Evolutionary conservation across 2,888 invertebrate species (phyloP).

Genomic region (Protodeltote pygarga): DNA sequence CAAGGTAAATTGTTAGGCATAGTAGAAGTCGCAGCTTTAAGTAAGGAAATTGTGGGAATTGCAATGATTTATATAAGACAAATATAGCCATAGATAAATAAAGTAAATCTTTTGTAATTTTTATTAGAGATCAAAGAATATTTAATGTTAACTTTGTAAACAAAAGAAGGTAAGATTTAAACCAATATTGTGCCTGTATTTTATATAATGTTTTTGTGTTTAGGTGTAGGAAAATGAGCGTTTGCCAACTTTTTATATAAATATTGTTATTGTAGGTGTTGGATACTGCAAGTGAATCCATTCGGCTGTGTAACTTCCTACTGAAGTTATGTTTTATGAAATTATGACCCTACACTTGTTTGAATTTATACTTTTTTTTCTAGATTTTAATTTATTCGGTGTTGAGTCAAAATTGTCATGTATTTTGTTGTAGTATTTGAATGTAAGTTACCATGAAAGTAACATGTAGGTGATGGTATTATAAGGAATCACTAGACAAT

Average conservation of each 20-base stretch:
- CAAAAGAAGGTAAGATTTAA: constrained; percentile 28
- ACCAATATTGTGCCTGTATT: constrained; percentile 61
- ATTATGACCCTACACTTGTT: constrained; percentile 37
- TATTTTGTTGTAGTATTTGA: constrained; percentile 34
- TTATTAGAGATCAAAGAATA: constrained; percentile 28
- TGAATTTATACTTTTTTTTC: constrained; percentile 38
- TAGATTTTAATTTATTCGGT: constrained; percentile 41
- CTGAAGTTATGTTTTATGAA: constrained; percentile 22
- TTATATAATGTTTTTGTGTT: constrained; percentile 53
- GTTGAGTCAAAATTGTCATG: constrained; percentile 33
- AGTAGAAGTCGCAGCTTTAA: constrained; percentile 37
- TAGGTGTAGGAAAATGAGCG: constrained; percentile 66
- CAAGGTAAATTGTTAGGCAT: constrained; percentile 12
- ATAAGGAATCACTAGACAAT: constrained; percentile 34
- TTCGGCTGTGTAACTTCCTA: constrained; percentile 57
- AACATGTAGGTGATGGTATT: constrained; percentile 52
- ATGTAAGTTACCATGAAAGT: constrained; percentile 49
- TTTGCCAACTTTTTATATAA: constrained; percentile 61
- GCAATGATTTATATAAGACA: constrained; percentile 25
- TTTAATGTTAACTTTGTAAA: constrained; percentile 25
- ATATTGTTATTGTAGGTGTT: constrained; percentile 52
- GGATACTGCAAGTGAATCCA: constrained; percentile 49
- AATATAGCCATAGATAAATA: constrained; percentile 32
- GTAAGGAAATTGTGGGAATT: constrained; percentile 22
- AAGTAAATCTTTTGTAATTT: constrained; percentile 15